These are phyloP conservation scores for Gymnocypris eckloni DNA, from an alignment of 2,797 vertebrate genomes.

Conservation along the genomic window DNA sequence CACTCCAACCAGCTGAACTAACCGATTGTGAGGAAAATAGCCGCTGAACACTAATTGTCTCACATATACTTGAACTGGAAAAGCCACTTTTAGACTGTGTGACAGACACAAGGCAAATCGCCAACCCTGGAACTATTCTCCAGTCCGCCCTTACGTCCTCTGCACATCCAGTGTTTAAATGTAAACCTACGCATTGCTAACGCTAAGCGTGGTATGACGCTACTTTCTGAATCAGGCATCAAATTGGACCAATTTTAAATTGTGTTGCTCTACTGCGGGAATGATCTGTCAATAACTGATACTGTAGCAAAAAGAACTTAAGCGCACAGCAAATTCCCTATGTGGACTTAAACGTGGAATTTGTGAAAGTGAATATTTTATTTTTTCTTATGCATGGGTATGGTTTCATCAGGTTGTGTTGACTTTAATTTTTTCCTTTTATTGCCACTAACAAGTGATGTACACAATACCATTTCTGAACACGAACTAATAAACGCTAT, in stretches of 20 bases:
- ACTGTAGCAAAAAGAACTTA: constrained; percentile 38
- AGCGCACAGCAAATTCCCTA: constrained; percentile 34
- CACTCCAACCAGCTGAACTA: constrained; percentile 6
- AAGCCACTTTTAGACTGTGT: constrained; percentile 27
- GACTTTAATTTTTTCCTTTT: constrained; percentile 10
- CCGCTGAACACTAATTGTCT: neutral
- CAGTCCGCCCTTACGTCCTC: neutral
- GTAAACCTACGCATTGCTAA: constrained; percentile 10
- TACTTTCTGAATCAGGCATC: constrained; percentile 15
- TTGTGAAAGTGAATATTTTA: constrained; percentile 16
- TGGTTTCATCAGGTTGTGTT: constrained; percentile 2
- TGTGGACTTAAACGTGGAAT: constrained; percentile 11
- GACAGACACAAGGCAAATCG: constrained; percentile 3
- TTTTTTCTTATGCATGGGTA: constrained; percentile 39
- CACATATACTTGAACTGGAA: constrained; percentile 19
- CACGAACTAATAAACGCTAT: constrained; percentile 6
- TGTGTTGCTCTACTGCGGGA: constrained; percentile 31
- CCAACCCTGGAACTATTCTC: neutral
- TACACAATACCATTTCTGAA: neutral
- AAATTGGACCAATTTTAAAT: constrained; percentile 7
- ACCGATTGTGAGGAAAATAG: neutral
- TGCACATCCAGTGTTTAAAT: constrained; percentile 1
- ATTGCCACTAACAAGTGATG: constrained; percentile 50
- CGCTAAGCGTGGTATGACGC: neutral
- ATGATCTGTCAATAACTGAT: constrained; percentile 26